Base-by-base conservation (phyloP, 2,888 invertebrate species). In the Ophion ventricosus region DNA sequence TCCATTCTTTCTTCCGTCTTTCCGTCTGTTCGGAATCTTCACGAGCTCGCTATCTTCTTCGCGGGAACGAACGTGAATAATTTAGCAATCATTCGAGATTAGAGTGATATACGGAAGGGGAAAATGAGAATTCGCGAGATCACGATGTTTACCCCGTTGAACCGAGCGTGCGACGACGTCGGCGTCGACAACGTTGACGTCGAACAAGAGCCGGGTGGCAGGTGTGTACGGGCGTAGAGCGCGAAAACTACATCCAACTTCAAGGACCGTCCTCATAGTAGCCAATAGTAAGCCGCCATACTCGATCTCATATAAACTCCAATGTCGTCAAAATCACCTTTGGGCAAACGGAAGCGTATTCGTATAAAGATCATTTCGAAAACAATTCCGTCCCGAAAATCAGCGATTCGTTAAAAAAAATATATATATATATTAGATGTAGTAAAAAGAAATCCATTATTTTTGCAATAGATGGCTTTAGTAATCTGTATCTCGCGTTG, bases 101-200 rank as follows among this genome's bases (percentile, higher is more conserved):
- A 63, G 35, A 54, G 54, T 7, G 40, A 72, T 25, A 25, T 1
- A 56, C 11, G 49, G 14, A 40, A 29, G 17, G 23, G 54, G 64
- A 70, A 72, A n/a, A 75, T 61, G 26, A n/a, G 57, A 64, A 66
- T 49, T 63, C 67, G 83, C 80, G 72, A 80, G 80, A 77, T 83
- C 83, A 73, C 76, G 63, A 57, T 80, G 77, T 77, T 80, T 80
- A 69, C 76, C 73, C 76, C 73, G 77, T 77, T 76, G 11, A 17
- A 35, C 54, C 66, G 72, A 75, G 70, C 79, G 75, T 64, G 26
- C 66, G 64, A 57, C 67, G 76, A 77, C 43, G 61, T 57, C 10
- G 73, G 59, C 59, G 14, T 26, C 35, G 70, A 25, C 70, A 26
- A 25, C 72, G 72, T 23, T 59, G 57, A 72, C 59, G 40, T 29